Percentiles rank a stretch among this genome's conserved stretches.
phyloP scores from a whole-genome alignment of 2,797 vertebrate genomes.

The Hoplostethus atlanticus region DNA sequence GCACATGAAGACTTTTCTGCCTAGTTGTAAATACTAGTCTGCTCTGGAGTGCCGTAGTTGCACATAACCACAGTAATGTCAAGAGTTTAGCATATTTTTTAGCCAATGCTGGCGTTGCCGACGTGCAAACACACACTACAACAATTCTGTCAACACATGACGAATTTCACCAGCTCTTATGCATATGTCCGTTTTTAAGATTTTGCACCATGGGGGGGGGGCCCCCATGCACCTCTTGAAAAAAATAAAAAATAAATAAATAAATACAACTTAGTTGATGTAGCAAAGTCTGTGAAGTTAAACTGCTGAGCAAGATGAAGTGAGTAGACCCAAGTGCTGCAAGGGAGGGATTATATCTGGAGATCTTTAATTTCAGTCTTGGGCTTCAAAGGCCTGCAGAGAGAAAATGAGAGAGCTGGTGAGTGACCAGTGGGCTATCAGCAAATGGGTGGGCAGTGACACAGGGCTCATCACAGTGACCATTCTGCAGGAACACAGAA shows the following conservation, averaged over 20 bases:
- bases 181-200: not conserved
- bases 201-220: too few species aligned
- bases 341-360: slow-evolving; percentile 73
- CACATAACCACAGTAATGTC: too few species aligned
- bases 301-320: slow-evolving; percentile 67
- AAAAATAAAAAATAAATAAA: not conserved
- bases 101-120: not conserved
- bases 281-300: slow-evolving; percentile 47
- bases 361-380: slow-evolving; percentile 84
- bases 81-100: too few species aligned
- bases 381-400: slow-evolving; percentile 74
- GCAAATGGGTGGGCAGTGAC: slow-evolving; percentile 78
- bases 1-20: slow-evolving; percentile 6
- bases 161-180: not conserved
- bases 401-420: slow-evolving; percentile 75
- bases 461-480: slow-evolving; percentile 70
- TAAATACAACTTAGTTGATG: not conserved
- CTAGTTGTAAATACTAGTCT: not conserved
- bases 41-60: too few species aligned
- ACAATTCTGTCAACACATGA: not conserved
- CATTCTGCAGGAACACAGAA: slow-evolving; percentile 63
- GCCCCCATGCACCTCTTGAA: not conserved
- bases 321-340: slow-evolving; percentile 54
- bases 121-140: not conserved
- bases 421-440: slow-evolving; percentile 80